Conservation (phyloP, 2,888 invertebrate genomes). For the Marasmarcha lunaedactyla region DNA sequence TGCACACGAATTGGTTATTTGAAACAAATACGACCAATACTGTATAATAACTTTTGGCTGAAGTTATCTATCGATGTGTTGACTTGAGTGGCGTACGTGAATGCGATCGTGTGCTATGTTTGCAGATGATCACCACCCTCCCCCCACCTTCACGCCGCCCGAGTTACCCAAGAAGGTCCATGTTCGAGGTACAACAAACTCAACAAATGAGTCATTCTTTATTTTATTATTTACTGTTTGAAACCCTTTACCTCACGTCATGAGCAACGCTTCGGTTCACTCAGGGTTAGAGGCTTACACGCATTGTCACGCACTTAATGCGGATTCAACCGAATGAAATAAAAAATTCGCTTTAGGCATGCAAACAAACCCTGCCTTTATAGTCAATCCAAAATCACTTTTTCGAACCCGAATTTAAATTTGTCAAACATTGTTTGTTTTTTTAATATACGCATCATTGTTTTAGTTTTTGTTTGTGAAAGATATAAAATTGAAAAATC, state of each 20-base stretch:
- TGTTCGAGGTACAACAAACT: conserved; percentile 86
- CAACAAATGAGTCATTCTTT: conserved; percentile 57
- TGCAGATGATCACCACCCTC: conserved; percentile 97
- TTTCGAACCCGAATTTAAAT: not conserved
- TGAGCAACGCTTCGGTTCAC: conserved; percentile 38
- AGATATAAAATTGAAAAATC: conserved; percentile 17
- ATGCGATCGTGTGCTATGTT: conserved; percentile 79
- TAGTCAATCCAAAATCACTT: conserved; percentile 12
- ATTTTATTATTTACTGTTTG: conserved; percentile 29
- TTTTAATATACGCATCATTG: conserved; percentile 45
- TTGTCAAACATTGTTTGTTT: not conserved
- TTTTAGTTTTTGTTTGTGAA: conserved; percentile 25
- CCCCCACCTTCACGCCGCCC: conserved; percentile 98
- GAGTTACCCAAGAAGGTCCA: conserved; percentile 99
- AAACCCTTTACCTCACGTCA: not conserved
- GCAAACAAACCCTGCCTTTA: conserved; percentile 38
- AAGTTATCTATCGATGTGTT: conserved; percentile 8
- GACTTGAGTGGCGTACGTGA: conserved; percentile 62
- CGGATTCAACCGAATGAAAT: conserved; percentile 21
- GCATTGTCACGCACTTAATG: conserved; percentile 59
- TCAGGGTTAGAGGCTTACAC: conserved; percentile 67
- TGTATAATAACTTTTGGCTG: too few species aligned
- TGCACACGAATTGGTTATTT: too few species aligned
- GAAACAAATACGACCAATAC: too few species aligned
- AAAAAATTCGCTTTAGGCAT: conserved; percentile 47